These are phyloP conservation scores for Pteronura brasiliensis DNA, from an alignment of 2,113 vertebrate species.

Conservation along the genomic window DNA sequence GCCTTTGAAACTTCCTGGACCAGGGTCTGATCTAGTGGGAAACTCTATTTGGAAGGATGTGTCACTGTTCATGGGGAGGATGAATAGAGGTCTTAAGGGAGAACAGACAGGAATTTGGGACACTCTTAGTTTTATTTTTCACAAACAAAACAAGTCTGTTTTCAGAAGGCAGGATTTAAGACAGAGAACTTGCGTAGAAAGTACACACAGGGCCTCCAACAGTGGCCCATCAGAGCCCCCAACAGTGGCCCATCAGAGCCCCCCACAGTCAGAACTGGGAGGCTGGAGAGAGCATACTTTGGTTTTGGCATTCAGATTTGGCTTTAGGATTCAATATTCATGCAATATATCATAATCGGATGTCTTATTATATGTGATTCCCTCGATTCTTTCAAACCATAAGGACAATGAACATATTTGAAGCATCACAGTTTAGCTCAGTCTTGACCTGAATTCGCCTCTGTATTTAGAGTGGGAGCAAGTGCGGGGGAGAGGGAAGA, in stretches of 20 bases:
- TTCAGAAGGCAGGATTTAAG: constrained; percentile 14
- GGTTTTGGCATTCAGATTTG: background rate
- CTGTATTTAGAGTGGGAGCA: background rate
- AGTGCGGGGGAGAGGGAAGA: background rate
- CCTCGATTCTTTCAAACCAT: constrained; percentile 24
- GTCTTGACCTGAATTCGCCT: background rate
- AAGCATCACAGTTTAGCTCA: background rate
- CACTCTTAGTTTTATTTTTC: background rate
- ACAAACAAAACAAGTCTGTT: background rate
- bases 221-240: background rate
- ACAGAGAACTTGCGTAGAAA: background rate
- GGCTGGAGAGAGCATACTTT: background rate
- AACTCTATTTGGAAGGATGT: background rate
- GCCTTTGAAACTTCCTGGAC: background rate
- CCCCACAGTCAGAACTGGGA: background rate
- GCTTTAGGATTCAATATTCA: background rate
- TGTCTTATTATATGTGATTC: background rate
- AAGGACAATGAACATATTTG: background rate
- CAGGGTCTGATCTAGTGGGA: background rate
- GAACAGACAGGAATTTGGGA: background rate
- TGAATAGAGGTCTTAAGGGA: background rate
- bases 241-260: background rate
- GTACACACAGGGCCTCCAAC: background rate
- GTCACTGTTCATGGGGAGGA: background rate
- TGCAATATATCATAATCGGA: background rate